Evolutionary conservation across 2,113 vertebrate species (phyloP), one percentile per base, ranked within the genome.

Genomic region (Gymnorhina tibicen): DNA sequence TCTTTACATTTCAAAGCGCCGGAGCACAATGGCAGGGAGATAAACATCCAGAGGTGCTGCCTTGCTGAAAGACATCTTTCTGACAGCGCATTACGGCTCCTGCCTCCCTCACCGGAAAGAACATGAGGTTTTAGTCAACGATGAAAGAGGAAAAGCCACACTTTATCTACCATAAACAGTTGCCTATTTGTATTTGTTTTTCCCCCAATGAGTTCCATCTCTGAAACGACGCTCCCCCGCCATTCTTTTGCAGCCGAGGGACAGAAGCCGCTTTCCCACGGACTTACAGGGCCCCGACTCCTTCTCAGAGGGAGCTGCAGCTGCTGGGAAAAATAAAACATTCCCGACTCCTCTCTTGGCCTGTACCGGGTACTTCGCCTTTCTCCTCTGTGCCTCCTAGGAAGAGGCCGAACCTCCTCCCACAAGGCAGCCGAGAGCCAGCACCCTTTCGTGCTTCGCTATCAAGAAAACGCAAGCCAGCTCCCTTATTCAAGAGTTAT

Each of bases 1-100:
- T 49, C 83, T 93, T 93, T 96, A 89, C 89, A 95, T 96, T 95
- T 96, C 89, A 93, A 97, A 96, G 93, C 70, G 11, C 52, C 3
- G 59, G 75, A 93, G 91, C 92, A 92, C 89, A 88, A 92, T 90
- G 93, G 87, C 90, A 91, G 91, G 63, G 91, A 96, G 84, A 95
- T 94, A 94, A 95, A 95, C 95, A 95, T 93, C 88, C 95, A 94
- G 90, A 94, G 88, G 94, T 88, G 90, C 84, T 80, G 93, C 88
- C 75, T 77, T 69, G 86, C 95, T 95, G 89, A 95, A 83, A 95
- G 93, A 62, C 84, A 33, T 91, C 74, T 80, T 74, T 82, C 91
- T 92, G 90, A 95, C 91, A 94, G 93, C 41, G 42, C 87, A 42
- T 82, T 77, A 77, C 16, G 14, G 75, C 83, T 77, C 68, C 58